Evolutionary conservation across 2,888 invertebrate species (phyloP), one percentile per base, ranked within the genome.

Genomic region (Diploptera punctata): DNA sequence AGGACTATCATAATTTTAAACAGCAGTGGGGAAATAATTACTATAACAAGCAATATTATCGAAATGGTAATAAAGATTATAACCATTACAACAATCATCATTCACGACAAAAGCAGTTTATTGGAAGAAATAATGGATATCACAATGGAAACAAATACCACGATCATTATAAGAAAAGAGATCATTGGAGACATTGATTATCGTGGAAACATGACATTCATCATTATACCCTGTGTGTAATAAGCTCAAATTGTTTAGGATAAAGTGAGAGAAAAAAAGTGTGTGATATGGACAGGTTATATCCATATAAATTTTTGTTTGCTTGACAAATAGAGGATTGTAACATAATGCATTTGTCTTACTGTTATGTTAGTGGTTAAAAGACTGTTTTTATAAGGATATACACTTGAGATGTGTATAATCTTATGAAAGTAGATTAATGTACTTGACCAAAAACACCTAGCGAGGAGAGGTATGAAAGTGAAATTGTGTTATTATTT

Each of bases 1-100:
- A 88, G 80, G 86, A 84, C 72, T 83, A 82, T 75, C 86, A 87
- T 74, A 85, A 85, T 76, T 80, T 82, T 49, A 85, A 85, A 78
- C 62, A 76, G 31, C 67, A 65, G 43, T 71, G 67, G 67, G 26
- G 44, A 69, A 60, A n/a, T 16, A 57, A 60, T 9, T 43, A 47
- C 26, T 65, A 65, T 29, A 7, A 47, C n/a, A 65, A 65, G 10
- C 16, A 44, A 1, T 65, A 65, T 54, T 54, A 54, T 13, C 54
- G 13, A 13, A 57, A 47, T 18, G 24, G 31, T 31, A 60, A 60
- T n/a, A 31, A 47, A 18, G 16, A 13, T 3, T 47, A 69, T 18
- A 38, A 44, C 13, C 60, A 60, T 43, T 29, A 69, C 18, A 69
- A 43, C 26, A 38, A 24, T 4, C 31, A 29, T 21, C 52, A 43